Base-by-base conservation (phyloP, 2,113 vertebrate genomes). In the Eretmochelys imbricata region DNA sequence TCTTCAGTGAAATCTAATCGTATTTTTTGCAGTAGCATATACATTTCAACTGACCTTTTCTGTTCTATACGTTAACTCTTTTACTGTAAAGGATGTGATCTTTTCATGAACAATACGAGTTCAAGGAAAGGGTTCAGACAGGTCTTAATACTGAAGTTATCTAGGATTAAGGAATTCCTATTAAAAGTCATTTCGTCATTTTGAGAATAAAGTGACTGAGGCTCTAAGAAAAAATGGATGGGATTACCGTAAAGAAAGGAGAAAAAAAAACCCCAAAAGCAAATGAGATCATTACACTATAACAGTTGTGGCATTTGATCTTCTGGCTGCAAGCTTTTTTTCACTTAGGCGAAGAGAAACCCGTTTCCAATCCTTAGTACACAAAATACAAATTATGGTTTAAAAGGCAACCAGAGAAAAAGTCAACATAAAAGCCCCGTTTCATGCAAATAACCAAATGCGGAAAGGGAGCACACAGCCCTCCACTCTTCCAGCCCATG, bases 81-180 rank as follows among this genome's bases (percentile, higher is more conserved):
- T 88, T 29, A 10, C 14, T 94, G 85, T 48, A 50, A 27, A 49
- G 81, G 48, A n/a, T 27, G 82, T 82, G 59, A 72, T 29, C 22
- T 19, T 49, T 84, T 93, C 76, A 81, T 35, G 87, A 91, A 84
- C 27, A 82, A 65, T 0, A 1, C n/a, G 84, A 59, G 54, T 57
- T 53, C 55, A 79, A 50, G 49, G 76, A 82, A 85, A 59, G n/a
- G 20, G n/a, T 17, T 22, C 65, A 91, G 84, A 24, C 38, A 75
- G 93, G 72, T 4, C 22, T 62, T 22, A 65, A 72, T 72, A 8
- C 24, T 65, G n/a, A n/a, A 69, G 75, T 92, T 85, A 53, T 72
- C 87, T 79, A 46, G 87, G 88, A 89, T 13, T 24, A 96, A 92
- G 79, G 81, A 89, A 69, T 84, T 92, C 57, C 80, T 13, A 78